These are phyloP conservation scores for Zeus faber DNA, from an alignment of 2,113 vertebrate genomes.

Conservation along the genomic window DNA sequence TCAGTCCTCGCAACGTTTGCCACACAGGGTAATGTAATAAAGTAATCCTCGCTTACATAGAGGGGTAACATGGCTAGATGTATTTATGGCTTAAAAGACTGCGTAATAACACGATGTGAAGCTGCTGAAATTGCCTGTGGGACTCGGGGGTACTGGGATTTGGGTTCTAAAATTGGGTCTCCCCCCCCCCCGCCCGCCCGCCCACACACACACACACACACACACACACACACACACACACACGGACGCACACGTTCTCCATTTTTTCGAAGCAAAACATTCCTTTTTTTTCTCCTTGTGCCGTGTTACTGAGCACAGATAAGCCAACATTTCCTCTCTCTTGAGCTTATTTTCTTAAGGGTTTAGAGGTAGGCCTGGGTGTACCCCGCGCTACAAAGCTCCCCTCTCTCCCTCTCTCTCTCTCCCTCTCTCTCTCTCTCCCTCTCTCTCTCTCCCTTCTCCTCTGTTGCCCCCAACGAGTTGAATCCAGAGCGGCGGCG, in stretches of 20 bases:
- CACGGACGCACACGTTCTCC: not conserved
- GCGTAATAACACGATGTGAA: conserved; percentile 43
- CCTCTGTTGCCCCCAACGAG: not conserved
- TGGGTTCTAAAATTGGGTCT: too few species aligned
- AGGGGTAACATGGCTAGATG: conserved; percentile 52
- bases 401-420: conserved; percentile 7
- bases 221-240: not conserved
- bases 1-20: not conserved
- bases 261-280: conserved; percentile 3
- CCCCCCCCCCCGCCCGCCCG: not conserved
- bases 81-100: conserved; percentile 57
- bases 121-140: conserved; percentile 49
- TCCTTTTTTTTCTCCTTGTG: conserved; percentile 12
- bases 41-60: conserved; percentile 59
- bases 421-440: not conserved
- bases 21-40: conserved; percentile 59
- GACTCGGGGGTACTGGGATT: too few species aligned
- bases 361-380: conserved; percentile 52
- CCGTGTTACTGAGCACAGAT: conserved; percentile 61
- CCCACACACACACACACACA: not conserved
- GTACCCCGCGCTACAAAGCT: conserved; percentile 57
- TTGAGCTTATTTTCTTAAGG: conserved; percentile 67
- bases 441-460: not conserved
- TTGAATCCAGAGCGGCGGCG: conserved; percentile 20
- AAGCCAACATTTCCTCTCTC: conserved; percentile 71